Evolutionary conservation across 2,113 vertebrate species (phyloP).

Genomic region (Oxyruncus cristatus): DNA sequence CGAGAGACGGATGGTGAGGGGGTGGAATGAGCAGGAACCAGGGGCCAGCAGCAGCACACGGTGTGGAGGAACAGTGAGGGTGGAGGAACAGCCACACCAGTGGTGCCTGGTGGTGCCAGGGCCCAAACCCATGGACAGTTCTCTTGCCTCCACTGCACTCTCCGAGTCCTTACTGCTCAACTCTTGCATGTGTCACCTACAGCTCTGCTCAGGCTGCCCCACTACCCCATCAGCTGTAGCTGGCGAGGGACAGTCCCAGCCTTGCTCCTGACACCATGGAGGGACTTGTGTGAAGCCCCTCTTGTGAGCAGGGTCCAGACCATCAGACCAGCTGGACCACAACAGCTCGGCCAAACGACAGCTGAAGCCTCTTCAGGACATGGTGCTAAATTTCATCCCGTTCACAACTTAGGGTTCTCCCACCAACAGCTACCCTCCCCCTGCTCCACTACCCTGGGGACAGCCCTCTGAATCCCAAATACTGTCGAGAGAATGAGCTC

Average conservation of each 20-base stretch:
- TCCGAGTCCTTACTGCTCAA: background rate
- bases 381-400: accelerated
- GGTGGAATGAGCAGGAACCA: background rate
- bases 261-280: background rate
- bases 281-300: background rate
- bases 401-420: background rate
- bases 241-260: background rate
- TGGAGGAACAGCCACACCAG: background rate
- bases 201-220: background rate
- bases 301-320: background rate
- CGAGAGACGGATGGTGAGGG: background rate
- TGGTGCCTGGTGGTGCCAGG: accelerated
- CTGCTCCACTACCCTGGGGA: background rate
- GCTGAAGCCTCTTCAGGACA: background rate
- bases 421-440: background rate
- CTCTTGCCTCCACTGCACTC: background rate
- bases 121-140: accelerated
- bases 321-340: background rate
- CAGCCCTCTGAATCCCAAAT: background rate
- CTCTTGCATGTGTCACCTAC: background rate
- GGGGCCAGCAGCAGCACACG: accelerated
- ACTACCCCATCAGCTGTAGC: accelerated
- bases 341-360: background rate
- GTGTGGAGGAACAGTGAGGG: accelerated
- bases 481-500: background rate